These are phyloP conservation scores for Hoplostethus mediterraneus DNA, from an alignment of 2,797 vertebrate genomes.

Conservation along the genomic window DNA sequence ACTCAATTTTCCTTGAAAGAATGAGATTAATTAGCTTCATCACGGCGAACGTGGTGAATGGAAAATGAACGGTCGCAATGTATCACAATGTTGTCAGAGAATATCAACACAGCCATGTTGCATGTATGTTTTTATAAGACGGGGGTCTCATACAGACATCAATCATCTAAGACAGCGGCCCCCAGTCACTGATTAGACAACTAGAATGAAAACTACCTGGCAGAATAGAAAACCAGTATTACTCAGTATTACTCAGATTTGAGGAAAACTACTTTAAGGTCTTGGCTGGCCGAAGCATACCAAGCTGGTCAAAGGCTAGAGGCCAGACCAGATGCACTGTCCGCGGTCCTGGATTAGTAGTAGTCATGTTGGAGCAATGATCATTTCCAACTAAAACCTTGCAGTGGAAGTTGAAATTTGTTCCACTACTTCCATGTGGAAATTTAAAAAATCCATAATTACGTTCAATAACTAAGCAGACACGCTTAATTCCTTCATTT, in stretches of 20 bases:
- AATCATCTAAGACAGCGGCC: no score
- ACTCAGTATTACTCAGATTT: no score
- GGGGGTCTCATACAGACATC: slow-evolving; percentile 35
- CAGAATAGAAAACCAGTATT: no score
- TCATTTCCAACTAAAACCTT: slow-evolving; percentile 11
- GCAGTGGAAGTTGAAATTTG: not conserved
- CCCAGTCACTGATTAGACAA: no score
- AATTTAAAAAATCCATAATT: slow-evolving; percentile 26
- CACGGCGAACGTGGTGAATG: slow-evolving; percentile 31
- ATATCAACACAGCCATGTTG: no score
- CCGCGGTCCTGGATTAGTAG: not conserved
- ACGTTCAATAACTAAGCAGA: slow-evolving; percentile 55
- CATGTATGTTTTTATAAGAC: slow-evolving; percentile 5
- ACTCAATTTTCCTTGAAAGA: slow-evolving; percentile 62
- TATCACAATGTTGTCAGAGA: slow-evolving; percentile 48
- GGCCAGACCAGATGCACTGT: slow-evolving; percentile 16
- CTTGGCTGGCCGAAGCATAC: slow-evolving; percentile 27
- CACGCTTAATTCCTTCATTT: slow-evolving; percentile 46
- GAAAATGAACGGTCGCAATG: slow-evolving; percentile 51
- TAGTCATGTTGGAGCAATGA: slow-evolving; percentile 5
- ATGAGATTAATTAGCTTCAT: slow-evolving; percentile 66
- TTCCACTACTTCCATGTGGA: slow-evolving; percentile 28
- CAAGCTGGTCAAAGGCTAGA: no score
- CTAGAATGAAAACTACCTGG: no score
- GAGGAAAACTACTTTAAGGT: no score